These are phyloP conservation scores for Maniola hyperantus DNA, from an alignment of 2,888 invertebrate genomes.

Conservation along the genomic window DNA sequence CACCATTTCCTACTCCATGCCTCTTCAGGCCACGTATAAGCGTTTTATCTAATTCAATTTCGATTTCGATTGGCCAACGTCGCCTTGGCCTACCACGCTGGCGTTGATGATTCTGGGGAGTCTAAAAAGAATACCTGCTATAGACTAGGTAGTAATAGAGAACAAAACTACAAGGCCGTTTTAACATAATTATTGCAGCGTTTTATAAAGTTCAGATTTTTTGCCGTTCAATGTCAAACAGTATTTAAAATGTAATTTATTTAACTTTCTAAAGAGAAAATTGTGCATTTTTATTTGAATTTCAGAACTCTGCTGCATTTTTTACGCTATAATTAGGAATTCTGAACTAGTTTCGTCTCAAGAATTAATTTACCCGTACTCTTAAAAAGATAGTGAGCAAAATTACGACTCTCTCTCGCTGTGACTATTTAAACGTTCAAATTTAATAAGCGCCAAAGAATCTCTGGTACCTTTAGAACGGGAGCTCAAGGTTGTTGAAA, in stretches of 20 bases:
- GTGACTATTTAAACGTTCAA: conserved; percentile 26
- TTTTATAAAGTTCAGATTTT: conserved; percentile 7
- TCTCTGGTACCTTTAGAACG: conserved; percentile 26
- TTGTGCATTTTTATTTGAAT: conserved; percentile 12
- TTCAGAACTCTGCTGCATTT: conserved; percentile 17
- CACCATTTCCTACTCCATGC: too few species aligned
- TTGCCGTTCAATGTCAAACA: conserved; percentile 6
- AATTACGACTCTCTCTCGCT: conserved; percentile 9
- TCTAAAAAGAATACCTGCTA: too few species aligned
- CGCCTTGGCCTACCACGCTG: too few species aligned
- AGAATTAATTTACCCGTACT: conserved; percentile 15
- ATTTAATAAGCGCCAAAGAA: conserved; percentile 31
- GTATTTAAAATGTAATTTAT: conserved; percentile 18
- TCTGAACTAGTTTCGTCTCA: conserved; percentile 19
- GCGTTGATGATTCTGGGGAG: too few species aligned
- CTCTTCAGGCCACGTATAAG: too few species aligned
- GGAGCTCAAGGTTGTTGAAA: conserved; percentile 20
- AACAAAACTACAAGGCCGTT: conserved; percentile 5
- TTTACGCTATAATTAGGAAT: conserved; percentile 21
- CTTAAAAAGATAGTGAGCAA: conserved; percentile 21
- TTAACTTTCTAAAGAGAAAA: not conserved
- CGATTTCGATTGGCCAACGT: too few species aligned
- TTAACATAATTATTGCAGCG: conserved; percentile 2
- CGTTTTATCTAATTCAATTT: too few species aligned
- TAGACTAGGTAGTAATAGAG: too few species aligned